These are phyloP conservation scores for Pristionchus arcanus DNA, from an alignment of 2,888 invertebrate genomes.

Conservation along the genomic window DNA sequence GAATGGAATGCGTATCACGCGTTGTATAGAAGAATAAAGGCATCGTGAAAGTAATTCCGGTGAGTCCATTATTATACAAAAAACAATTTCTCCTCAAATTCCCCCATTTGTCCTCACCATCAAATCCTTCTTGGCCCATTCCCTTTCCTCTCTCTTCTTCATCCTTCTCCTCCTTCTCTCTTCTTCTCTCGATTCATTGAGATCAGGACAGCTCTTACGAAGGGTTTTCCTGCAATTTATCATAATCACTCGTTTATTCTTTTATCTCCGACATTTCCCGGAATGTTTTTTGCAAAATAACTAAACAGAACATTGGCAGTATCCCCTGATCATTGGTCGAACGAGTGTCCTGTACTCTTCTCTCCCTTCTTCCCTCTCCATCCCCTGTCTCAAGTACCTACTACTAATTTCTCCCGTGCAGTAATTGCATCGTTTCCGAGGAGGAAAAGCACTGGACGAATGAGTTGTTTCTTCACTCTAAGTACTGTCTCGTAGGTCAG, in stretches of 20 bases:
- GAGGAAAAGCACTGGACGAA: not conserved
- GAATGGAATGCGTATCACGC: not conserved
- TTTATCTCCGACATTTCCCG: too few species aligned
- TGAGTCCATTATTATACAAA: too few species aligned
- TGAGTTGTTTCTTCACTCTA: not conserved
- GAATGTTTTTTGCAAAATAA: too few species aligned
- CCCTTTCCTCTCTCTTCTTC: conserved; percentile 60
- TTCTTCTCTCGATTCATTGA: conserved; percentile 61
- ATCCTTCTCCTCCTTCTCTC: conserved; percentile 61
- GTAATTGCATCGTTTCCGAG: conserved; percentile 13
- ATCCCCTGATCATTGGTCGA: too few species aligned
- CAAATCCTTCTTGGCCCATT: conserved; percentile 62
- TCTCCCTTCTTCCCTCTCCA: not conserved
- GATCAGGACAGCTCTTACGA: conserved; percentile 67
- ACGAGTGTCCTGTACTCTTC: not conserved
- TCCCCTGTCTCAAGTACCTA: conserved; percentile 26
- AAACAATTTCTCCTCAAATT: too few species aligned
- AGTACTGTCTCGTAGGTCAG: not conserved
- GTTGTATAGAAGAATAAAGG: too few species aligned
- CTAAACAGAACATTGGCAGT: too few species aligned
- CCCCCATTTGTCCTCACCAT: conserved; percentile 22
- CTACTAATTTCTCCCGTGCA: conserved; percentile 18
- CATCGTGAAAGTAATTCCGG: too few species aligned
- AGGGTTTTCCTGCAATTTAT: conserved; percentile 48
- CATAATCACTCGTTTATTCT: too few species aligned